Evolutionary conservation across 53 echinoderm and acorn worm species (phyloP), one percentile per base, ranked within the genome.

Genomic region (Patiria pectinifera): DNA sequence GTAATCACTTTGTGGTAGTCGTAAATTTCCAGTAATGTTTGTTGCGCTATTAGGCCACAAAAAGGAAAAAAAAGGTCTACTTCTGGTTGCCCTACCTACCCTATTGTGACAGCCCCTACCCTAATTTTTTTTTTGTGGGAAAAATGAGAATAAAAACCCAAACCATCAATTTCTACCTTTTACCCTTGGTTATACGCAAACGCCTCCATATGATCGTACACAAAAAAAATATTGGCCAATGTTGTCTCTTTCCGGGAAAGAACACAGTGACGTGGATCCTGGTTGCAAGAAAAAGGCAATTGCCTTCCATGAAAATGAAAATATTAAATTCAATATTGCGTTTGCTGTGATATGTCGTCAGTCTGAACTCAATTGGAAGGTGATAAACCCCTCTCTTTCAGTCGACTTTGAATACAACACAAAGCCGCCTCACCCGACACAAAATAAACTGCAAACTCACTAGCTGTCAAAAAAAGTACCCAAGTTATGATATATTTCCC

Each of bases 381-480:
- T 66, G 66, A 2, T 53, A 21, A 69, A 69, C 15, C 21, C 69
- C 21, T 21, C 69, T 11, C 69, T 69, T 69, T 74, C 74, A 23
- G 74, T n/a, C 22, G 24, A 74, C 22, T 23, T 74, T n/a, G 74
- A 24, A 24, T 23, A 2, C 74, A 74, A n/a, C 24, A 74, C 74
- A 74, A 74, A 74, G 74, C 74, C 74, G 21, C 4, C 74, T 23
- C 9, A 74, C 4, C 74, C 22, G 3, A 18, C 0, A n/a, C 74
- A 16, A 9, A 24, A 53, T 53, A 74, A 74, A 74, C 74, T 10
- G 74, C 59, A 82, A 82, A 82, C 82, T 82, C 19, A 7, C 82
- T 18, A 22, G 58, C 15, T 82, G 82, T 59, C 82, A 82, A 59
- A 82, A 53, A 82, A 53, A 8, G 18, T 44, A 21, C 59, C n/a